phyloP scores from a whole-genome alignment of 2,797 vertebrate species.

The Poecilia picta region DNA sequence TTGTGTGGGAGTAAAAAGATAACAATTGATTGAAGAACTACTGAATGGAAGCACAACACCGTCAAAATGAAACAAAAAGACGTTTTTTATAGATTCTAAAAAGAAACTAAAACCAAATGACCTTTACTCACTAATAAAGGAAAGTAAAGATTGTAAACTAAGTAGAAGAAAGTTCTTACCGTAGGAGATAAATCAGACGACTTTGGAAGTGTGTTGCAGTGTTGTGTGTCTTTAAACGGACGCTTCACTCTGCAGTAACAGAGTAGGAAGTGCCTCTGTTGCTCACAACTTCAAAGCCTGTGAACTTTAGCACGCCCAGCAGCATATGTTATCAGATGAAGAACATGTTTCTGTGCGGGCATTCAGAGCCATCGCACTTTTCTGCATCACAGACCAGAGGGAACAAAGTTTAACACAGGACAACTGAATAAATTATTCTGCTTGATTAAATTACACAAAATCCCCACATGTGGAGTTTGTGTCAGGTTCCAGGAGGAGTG shows the following conservation, averaged over 20 bases:
- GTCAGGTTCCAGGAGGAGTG: neutral
- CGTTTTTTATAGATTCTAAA: neutral
- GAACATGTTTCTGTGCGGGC: neutral
- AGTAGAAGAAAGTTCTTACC: conserved; percentile 17
- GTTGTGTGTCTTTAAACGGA: neutral
- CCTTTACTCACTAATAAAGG: neutral
- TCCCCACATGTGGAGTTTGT: neutral
- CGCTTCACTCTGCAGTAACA: neutral
- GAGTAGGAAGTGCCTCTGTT: conserved; percentile 21
- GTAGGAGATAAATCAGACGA: neutral
- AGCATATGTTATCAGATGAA: neutral
- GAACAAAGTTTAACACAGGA: neutral
- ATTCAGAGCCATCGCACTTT: neutral
- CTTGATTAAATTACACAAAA: neutral
- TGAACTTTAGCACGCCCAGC: neutral
- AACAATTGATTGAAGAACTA: neutral
- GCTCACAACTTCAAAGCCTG: neutral
- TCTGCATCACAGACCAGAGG: neutral
- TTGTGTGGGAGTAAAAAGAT: neutral
- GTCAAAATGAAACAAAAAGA: neutral
- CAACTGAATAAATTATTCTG: neutral
- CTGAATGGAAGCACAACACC: neutral
- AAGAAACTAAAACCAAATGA: neutral
- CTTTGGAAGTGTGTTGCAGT: neutral
- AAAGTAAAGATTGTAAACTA: neutral